Evolutionary conservation across 2,113 vertebrate species (phyloP), one percentile per base, ranked within the genome.

Genomic region (Dendropsophus ebraccatus): DNA sequence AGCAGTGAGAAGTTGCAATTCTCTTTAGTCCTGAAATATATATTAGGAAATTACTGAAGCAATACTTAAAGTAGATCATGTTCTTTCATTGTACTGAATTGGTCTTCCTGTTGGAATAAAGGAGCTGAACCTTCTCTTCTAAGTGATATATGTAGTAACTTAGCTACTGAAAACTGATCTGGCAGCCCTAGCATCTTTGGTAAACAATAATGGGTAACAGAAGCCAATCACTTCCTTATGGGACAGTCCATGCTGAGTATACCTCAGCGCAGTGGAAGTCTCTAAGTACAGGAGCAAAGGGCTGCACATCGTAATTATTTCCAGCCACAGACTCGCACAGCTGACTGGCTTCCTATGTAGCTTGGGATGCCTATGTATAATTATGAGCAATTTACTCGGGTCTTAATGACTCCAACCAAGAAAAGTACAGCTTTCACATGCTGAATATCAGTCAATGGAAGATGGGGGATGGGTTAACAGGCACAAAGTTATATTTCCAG

Each of bases 321-420:
- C 75, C 50, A 56, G 74, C 74, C 23, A 54, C 74, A 11, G n/a
- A n/a, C n/a, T n/a, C n/a, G n/a, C n/a, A n/a, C n/a, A 54, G 74
- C 28, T 77, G 49, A 77, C 74, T 16, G 6, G 28, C 49, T 23
- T 37, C 32, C 45, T 25, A n/a, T n/a, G n/a, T n/a, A n/a, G n/a
- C 77, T 35, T 45, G 23, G 14, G 32, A 41, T 60, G 56, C 76
- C 50, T 32, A 25, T 60, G 32, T 60, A 62, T 60, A 62, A 62
- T 80, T 62, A 80, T 41, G 60, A 62, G 77, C 54, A 62, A 58
- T 62, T 80, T 80, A 28, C 56, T 80, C 75, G 21, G 37, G 28
- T 28, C 75, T 35, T 78, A 35, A 77, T 35, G 47, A 16, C 73
- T 49, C 72, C 41, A 47, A n/a, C 41, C 23, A 25, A 47, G 23